Base-by-base conservation (phyloP, 2,797 vertebrate species). In the Cottoperca gobio region DNA sequence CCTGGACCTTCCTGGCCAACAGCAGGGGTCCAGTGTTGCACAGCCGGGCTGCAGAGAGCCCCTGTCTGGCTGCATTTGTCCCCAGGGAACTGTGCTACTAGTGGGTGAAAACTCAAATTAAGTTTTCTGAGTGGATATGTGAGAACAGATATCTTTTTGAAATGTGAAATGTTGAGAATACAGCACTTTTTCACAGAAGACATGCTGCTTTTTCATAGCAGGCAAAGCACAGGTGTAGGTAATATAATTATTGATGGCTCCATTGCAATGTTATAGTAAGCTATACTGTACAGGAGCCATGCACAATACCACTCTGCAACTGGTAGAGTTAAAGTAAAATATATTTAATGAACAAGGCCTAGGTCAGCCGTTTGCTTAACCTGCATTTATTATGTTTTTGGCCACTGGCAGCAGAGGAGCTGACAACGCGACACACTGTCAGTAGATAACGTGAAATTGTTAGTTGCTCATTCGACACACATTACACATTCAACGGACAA, bases 31-130 rank as follows among this genome's bases (percentile, higher is more conserved):
- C 10, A 0, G 77, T 0, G 9, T 70, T 1, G n/a, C 76, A 55
- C 83, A 88, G 13, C 65, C 69, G 0, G 81, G 89, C 83, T 99
- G 97, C 11, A 23, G 50, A 0, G 94, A 95, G 50, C 82, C 93
- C 2, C 3, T 92, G 1, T 92, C 95, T 0, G 96, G 96, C 78
- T 99, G 97, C 2, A 93, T 97, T 46, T 99, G 97, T 82, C 97
- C 97, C 0, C 88, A 89, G 0, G 96, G 95, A 69, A 95, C 95
- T 0, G 91, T 97, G 16, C 88, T 97, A 33, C 91, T 96, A 86
- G 97, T 98, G 78, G 65, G 96, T 89, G 42, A 37, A 66, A 63
- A 19, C 8, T 57, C 9, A 16, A 13, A 42, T 26, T 12, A 8
- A 1, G 6, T 49, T 23, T 24, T 14, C 1, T 43, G 17, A 48